phyloP scores from a whole-genome alignment of 2,888 invertebrate species.

The Lymantria monacha region DNA sequence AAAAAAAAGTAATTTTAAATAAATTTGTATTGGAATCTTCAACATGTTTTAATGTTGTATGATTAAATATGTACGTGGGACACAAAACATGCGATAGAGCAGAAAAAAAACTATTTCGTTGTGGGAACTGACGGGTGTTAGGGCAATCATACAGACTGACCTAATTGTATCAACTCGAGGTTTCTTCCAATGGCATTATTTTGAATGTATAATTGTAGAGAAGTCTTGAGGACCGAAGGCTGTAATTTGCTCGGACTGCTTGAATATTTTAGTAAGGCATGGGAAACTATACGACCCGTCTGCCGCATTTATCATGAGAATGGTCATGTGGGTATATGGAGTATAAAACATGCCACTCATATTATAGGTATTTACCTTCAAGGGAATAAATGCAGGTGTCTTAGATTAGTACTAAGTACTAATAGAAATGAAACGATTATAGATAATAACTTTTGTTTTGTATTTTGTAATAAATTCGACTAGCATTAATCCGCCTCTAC shows the following conservation, averaged over 20 bases:
- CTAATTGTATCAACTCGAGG: slow-evolving; percentile 50
- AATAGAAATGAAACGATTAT: too few species aligned
- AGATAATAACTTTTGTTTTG: too few species aligned
- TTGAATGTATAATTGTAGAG: slow-evolving; percentile 59
- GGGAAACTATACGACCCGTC: slow-evolving; percentile 55
- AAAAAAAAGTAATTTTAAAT: too few species aligned
- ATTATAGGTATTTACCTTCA: slow-evolving; percentile 28
- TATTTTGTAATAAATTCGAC: too few species aligned
- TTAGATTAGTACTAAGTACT: slow-evolving; percentile 13
- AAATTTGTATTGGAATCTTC: too few species aligned
- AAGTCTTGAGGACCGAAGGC: slow-evolving; percentile 46
- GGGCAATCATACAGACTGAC: slow-evolving; percentile 59
- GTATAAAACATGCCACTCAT: slow-evolving; percentile 20
- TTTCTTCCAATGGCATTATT: slow-evolving; percentile 51
- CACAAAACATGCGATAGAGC: slow-evolving; percentile 26
- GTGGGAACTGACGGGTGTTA: slow-evolving; percentile 56
- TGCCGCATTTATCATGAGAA: slow-evolving; percentile 30
- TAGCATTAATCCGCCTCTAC: too few species aligned
- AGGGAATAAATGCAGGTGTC: slow-evolving; percentile 57
- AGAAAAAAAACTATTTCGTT: slow-evolving; percentile 28
- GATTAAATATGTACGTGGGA: slow-evolving; percentile 36
- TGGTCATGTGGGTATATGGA: slow-evolving; percentile 36
- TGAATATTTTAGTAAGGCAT: slow-evolving; percentile 71
- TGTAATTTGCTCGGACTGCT: slow-evolving; percentile 67
- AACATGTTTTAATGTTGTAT: slow-evolving; percentile 7